Evolutionary conservation across 2,113 vertebrate species (phyloP), one percentile per base, ranked within the genome.

Genomic region (Charina bottae): DNA sequence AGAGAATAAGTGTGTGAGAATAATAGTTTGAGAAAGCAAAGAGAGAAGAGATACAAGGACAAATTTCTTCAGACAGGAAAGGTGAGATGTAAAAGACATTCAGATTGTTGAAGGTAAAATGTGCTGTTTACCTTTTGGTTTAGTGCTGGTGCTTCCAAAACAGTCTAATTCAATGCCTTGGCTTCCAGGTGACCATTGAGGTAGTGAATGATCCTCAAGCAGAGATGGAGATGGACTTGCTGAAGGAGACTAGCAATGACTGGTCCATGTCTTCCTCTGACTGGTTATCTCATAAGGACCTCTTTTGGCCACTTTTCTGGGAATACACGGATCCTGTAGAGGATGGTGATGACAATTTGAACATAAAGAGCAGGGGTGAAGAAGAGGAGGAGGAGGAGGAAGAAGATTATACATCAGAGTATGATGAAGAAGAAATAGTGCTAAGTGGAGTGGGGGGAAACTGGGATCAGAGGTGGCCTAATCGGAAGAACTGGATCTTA

Each of bases 221-320:
- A 0, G 98, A 99, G 95, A 97, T 98, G 33, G 98, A 99, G 95
- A 98, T 98, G 98, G 98, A 98, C 92, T 96, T 98, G 24, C 93
- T 98, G 93, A 98, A 98, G 23, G 98, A 98, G 85, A 97, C 97
- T 28, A 98, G 96, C 85, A 97, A 96, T 87, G 97, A 97, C 90
- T 98, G 98, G 98, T 97, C 98, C n/a, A 94, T 98, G 95, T 95
- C 93, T 0, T 96, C 98, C 23, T 97, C 98, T 10, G 97, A 98
- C 59, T 98, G 98, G 98, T 49, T 98, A 1, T 97, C 98, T 1
- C 96, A 98, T 94, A 98, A 98, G 94, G 98, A 98, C 92, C 96
- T 98, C 83, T 98, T 99, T 97, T 99, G 98, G 99, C 98, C 98
- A 0, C 98, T 99, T 87, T 98, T 99, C 95, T 99, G 98, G 99